Evolutionary conservation across 2,113 vertebrate genomes (phyloP).

Genomic region (Amia ocellicauda): DNA sequence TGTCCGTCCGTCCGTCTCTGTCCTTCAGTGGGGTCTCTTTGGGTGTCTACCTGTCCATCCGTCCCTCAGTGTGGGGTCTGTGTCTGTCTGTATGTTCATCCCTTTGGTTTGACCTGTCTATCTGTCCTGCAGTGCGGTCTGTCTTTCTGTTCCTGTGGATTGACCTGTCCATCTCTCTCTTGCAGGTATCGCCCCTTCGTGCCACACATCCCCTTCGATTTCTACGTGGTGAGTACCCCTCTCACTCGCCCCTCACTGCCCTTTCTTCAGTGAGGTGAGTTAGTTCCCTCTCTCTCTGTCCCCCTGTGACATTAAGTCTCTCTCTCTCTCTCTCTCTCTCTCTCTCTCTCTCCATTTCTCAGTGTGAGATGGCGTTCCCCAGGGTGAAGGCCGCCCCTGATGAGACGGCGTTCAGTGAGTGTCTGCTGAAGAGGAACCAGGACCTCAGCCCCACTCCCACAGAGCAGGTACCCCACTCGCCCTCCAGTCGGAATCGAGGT

Average conservation of each 20-base stretch:
- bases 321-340: constrained; percentile 15
- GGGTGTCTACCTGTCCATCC: neutral
- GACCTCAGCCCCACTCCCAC: constrained; percentile 85
- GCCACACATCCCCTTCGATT: constrained; percentile 95
- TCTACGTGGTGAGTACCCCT: constrained; percentile 84
- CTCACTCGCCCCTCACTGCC: neutral
- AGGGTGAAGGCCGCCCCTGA: constrained; percentile 86
- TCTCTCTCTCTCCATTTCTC: constrained; percentile 22
- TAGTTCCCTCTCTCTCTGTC: neutral
- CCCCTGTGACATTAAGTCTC: neutral
- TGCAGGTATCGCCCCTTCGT: constrained; percentile 91
- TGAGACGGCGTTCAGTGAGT: constrained; percentile 85
- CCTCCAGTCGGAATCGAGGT: no score
- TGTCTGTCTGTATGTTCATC: neutral
- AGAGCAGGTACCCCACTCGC: constrained; percentile 92
- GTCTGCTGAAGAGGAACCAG: constrained; percentile 92
- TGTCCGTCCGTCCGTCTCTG: no score
- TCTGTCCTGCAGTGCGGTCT: no score
- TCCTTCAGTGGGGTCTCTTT: neutral
- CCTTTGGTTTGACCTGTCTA: neutral
- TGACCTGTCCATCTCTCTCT: no score
- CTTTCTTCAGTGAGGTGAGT: neutral
- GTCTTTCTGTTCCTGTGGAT: no score
- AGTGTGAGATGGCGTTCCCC: constrained; percentile 98
- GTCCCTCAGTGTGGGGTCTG: neutral